Percentiles rank a stretch among this genome's conserved stretches.
phyloP scores from a whole-genome alignment of 1,140 invertebrate species.

The Pissodes strobi region DNA sequence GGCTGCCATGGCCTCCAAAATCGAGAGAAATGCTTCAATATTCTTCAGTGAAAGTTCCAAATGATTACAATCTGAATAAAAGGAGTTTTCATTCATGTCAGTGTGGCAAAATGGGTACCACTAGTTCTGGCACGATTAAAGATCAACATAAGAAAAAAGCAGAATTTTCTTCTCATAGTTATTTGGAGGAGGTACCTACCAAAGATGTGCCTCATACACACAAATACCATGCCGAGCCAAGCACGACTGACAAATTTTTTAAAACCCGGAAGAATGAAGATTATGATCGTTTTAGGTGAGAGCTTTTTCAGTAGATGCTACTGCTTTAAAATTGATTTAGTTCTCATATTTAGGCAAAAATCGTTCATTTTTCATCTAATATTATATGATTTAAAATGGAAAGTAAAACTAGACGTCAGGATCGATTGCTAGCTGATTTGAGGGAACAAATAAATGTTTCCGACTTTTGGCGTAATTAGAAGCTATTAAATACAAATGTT shows the following conservation, averaged over 20 bases:
- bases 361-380: no score
- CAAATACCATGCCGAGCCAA: no score
- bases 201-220: constrained; percentile 1
- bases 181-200: constrained; percentile 7
- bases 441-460: no score
- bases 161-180: not conserved
- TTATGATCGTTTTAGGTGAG: not conserved
- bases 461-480: no score
- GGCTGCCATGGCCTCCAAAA: constrained; percentile 11
- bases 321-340: no score
- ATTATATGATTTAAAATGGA: no score
- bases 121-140: not conserved
- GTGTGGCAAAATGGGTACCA: not conserved
- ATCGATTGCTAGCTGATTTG: no score
- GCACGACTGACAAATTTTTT: no score
- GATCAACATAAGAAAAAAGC: not conserved
- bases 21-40: constrained; percentile 17
- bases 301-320: no score
- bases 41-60: not conserved
- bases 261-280: not conserved
- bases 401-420: no score
- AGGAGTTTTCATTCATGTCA: not conserved
- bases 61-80: not conserved
- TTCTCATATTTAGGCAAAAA: no score
- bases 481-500: no score